These are phyloP conservation scores for Pantala flavescens DNA, from an alignment of 1,140 invertebrate genomes.

Conservation along the genomic window DNA sequence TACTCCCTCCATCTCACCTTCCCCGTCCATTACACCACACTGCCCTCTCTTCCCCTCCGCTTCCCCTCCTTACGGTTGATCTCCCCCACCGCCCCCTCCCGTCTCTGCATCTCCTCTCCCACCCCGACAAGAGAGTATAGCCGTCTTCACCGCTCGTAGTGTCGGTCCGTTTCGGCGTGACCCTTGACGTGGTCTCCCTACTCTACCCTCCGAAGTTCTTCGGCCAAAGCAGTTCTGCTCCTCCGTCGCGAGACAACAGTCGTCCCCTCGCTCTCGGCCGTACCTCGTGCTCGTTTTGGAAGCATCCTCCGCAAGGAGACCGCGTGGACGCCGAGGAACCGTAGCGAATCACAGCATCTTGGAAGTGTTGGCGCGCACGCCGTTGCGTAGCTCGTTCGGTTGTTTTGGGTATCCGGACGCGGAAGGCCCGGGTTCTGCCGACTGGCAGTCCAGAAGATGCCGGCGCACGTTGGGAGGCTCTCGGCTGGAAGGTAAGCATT, in stretches of 20 bases:
- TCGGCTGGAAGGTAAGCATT: background rate
- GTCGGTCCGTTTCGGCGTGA: constrained; percentile 6
- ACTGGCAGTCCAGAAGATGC: background rate
- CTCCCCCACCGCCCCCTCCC: background rate
- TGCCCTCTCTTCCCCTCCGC: background rate
- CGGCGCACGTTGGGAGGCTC: background rate
- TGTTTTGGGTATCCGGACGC: no score
- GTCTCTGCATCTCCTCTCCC: background rate
- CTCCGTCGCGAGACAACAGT: background rate
- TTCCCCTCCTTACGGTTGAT: constrained; percentile 4
- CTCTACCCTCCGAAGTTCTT: background rate
- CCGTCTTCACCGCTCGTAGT: background rate
- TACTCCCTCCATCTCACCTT: background rate
- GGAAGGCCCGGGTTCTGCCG: no score
- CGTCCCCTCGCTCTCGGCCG: background rate
- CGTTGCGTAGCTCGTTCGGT: no score
- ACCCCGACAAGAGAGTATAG: background rate
- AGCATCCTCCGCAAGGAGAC: no score
- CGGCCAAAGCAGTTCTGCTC: background rate
- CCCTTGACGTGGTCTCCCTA: constrained; percentile 1
- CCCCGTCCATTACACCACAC: background rate
- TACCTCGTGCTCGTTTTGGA: no score
- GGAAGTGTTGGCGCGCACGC: no score
- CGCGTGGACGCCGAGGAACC: background rate
- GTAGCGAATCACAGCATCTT: background rate